Base-by-base conservation (phyloP, 2,113 vertebrate species). In the Galbula dea region DNA sequence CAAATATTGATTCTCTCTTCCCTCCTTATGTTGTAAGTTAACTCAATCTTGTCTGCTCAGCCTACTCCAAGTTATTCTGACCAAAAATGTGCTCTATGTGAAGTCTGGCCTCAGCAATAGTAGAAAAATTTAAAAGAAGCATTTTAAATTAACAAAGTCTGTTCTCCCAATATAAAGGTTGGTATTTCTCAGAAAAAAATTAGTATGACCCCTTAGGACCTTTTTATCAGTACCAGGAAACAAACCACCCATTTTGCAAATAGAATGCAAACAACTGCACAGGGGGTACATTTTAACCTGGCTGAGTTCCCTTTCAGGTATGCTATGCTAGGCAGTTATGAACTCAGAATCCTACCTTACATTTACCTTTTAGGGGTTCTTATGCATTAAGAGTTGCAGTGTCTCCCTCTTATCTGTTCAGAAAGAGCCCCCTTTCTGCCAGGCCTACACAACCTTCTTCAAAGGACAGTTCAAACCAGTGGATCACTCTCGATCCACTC, bases 71-170 rank as follows among this genome's bases (percentile, higher is more conserved):
- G 18, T 52, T 55, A 34, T 10, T 54, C 49, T 46, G 46, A 58
- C 20, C 51, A 80, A 79, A 73, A 39, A 0, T 0, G 0, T 2
- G 2, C 6, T 54, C 26, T 37, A 45, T 15, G 17, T 52, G 1
- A 68, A 72, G 48, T 41, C 24, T 65, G 12, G 27, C 59, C 12
- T 91, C 36, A 58, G 54, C 7, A 3, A 22, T 1, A 87, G 13
- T 7, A 3, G n/a, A 54, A 82, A 79, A 7, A 49, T 22, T 46
- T 55, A 18, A 14, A 18, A 69, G 34, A 9, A 59, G 1, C 23
- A 51, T 12, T 72, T 32, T 1, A 15, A 30, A 11, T 8, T 15
- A 27, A 51, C 9, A 72, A 61, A 74, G 30, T 19, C 17, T 23
- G 7, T 16, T 69, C 65, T 63, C 27, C 66, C 37, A 46, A 5